phyloP scores from a whole-genome alignment of 2,797 vertebrate species.

The Hemitrygon akajei region DNA sequence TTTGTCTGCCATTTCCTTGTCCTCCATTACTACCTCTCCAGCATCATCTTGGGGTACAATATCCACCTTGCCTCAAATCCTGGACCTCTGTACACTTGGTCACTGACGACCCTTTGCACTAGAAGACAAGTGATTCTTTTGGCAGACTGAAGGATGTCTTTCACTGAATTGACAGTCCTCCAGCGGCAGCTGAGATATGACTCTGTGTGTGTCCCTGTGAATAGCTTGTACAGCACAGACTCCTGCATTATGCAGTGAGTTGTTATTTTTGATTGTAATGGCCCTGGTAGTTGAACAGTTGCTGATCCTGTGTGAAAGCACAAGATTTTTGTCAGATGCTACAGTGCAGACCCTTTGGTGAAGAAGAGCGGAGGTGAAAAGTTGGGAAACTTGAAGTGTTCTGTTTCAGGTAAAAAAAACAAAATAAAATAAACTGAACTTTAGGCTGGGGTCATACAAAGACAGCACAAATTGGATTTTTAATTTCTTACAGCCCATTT shows the following conservation, averaged over 20 bases:
- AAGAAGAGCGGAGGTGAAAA: neutral
- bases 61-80: too few relatives aligned
- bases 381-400: neutral
- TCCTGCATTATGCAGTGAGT: neutral
- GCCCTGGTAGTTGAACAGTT: neutral
- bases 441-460: neutral
- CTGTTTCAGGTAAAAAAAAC: neutral
- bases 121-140: too few relatives aligned
- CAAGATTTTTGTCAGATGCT: neutral
- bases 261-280: neutral
- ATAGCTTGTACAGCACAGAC: neutral
- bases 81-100: too few relatives aligned
- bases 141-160: too few relatives aligned
- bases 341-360: neutral
- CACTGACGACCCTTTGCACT: too few relatives aligned
- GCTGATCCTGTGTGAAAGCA: neutral
- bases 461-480: neutral
- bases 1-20: too few relatives aligned
- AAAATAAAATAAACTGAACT: neutral
- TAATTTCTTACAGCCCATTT: slow-evolving; percentile 1
- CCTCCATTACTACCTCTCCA: too few relatives aligned
- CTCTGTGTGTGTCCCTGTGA: too few relatives aligned
- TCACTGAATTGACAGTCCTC: too few relatives aligned
- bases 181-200: too few relatives aligned
- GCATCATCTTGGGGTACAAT: too few relatives aligned